A percentile compares a stretch with the other conserved stretches of the same genome.
These are phyloP conservation scores for Gymnocephalus cernua DNA, from an alignment of 2,113 vertebrate genomes.

Conservation along the genomic window DNA sequence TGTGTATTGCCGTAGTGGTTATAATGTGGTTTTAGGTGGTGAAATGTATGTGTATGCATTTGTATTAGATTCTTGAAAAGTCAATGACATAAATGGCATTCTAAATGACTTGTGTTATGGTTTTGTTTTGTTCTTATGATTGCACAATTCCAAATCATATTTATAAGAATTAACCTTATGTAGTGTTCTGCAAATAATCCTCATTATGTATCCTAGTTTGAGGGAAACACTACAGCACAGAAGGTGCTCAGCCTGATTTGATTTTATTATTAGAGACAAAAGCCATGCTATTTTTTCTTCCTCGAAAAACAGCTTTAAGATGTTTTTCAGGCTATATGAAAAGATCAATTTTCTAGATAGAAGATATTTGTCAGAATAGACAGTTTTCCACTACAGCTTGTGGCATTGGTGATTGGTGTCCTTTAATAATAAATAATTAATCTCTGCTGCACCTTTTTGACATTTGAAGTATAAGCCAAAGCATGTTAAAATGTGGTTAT, in stretches of 20 bases:
- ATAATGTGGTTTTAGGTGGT: conserved; percentile 82
- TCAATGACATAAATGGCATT: conserved; percentile 83
- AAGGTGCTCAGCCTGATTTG: background rate
- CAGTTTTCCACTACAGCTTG: background rate
- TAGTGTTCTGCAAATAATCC: background rate
- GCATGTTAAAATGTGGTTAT: conserved; percentile 6
- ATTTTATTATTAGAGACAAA: too few species aligned
- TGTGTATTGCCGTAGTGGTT: conserved; percentile 82
- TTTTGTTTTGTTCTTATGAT: background rate
- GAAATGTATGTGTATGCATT: conserved; percentile 83
- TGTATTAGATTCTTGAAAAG: conserved; percentile 82
- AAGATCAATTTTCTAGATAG: conserved; percentile 11
- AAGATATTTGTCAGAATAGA: conserved; percentile 24
- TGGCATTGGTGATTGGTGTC: background rate
- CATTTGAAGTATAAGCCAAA: conserved; percentile 21
- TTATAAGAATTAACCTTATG: background rate
- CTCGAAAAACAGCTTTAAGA: background rate
- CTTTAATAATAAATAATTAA: conserved; percentile 20
- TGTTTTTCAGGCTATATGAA: background rate
- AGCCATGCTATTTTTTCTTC: background rate
- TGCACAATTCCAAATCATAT: background rate
- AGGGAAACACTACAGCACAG: background rate
- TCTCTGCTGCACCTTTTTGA: conserved; percentile 1
- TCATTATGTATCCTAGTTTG: background rate
- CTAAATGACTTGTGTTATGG: conserved; percentile 56